phyloP scores from a whole-genome alignment of 2,888 invertebrate genomes.

The Epinotia demarniana region DNA sequence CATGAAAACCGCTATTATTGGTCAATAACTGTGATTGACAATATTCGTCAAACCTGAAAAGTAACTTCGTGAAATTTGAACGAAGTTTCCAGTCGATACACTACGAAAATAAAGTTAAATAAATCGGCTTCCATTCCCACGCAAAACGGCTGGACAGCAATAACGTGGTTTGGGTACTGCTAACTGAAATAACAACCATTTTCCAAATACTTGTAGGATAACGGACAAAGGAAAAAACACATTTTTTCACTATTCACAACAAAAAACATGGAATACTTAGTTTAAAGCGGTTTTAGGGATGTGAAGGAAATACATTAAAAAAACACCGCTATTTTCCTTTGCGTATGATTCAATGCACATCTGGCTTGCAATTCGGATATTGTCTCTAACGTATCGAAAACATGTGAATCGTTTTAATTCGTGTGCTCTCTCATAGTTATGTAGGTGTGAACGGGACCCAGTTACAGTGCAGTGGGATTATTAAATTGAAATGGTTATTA shows the following conservation, averaged over 20 bases:
- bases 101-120: not conserved
- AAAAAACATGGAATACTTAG: not conserved
- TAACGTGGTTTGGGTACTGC: not conserved
- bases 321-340: conserved; percentile 8
- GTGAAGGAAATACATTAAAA: not conserved
- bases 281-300: not conserved
- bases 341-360: not conserved
- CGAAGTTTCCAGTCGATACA: not conserved
- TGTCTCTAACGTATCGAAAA: not conserved
- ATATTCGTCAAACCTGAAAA: not conserved
- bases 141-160: not conserved
- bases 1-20: no score
- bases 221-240: not conserved
- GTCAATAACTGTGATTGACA: not conserved
- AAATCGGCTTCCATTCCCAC: not conserved
- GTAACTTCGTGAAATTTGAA: not conserved
- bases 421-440: no score
- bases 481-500: not conserved
- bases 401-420: no score
- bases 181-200: not conserved
- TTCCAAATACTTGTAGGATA: not conserved
- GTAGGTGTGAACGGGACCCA: no score
- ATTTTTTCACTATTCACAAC: not conserved
- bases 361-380: not conserved
- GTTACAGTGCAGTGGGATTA: no score